Evolutionary conservation across 2,888 invertebrate species (phyloP), one percentile per base, ranked within the genome.

Genomic region (Venustoraphidia nigricollis): DNA sequence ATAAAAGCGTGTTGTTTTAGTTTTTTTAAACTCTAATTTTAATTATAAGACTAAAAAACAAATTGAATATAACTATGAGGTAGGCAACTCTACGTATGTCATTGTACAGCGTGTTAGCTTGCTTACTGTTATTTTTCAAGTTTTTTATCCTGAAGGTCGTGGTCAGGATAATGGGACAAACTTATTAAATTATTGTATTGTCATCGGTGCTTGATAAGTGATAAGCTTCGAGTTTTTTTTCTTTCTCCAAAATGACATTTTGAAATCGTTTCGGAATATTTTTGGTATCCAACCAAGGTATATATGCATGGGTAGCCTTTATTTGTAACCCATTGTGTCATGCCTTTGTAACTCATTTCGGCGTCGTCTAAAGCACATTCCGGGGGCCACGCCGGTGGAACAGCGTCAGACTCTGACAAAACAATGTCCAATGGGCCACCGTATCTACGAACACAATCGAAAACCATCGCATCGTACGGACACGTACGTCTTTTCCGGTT

Each of bases 381-480:
- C 0, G 71, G 71, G 34, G 65, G 60, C 41, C 58, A 59, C 2
- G 68, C 65, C 11, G 55, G 53, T 4, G 66, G 62, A 9, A 68
- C 57, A 11, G 56, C 55, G 1, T 60, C 55, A 36, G 50, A 55
- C 52, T 58, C 57, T 9, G 63, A 63, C 76, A 76, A 53, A 64
- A 71, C 44, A 77, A 63, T n/a, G 70, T 70, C 77, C 77, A 77
- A 53, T 71, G 68, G 1, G 71, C 70, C 9, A 71, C 56, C 2
- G 63, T 62, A 50, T 66, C 61, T 14, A 66, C 61, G 2, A 74
- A 75, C 47, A 69, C 69, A 3, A 72, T 65, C 9, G 72, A 70
- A 54, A 70, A 75, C 75, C 75, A 77, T 50, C 71, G 63, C 51
- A 74, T 50, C 9, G 59, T 58, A 48, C 61, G 59, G 40, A 67